Conservation (phyloP, 2,113 vertebrate species). For the Elachura formosa region DNA sequence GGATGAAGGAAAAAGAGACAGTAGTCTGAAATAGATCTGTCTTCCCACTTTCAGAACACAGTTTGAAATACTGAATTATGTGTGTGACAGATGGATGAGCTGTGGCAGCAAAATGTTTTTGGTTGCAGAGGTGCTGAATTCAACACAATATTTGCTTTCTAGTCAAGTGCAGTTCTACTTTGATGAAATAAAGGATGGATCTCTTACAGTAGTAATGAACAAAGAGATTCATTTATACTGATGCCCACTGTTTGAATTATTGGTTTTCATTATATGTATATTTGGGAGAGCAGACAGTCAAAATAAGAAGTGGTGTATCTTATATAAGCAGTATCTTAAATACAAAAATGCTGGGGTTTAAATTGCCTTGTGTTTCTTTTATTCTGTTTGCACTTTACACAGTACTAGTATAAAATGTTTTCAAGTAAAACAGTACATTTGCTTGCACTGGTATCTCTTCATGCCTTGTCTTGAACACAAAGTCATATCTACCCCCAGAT, state of each 20-base stretch:
- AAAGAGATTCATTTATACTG: not conserved
- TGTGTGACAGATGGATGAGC: constrained; percentile 19
- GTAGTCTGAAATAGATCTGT: not conserved
- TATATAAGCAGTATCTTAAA: not conserved
- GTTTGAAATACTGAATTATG: not conserved
- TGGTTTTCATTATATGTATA: not conserved
- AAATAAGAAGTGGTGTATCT: not conserved
- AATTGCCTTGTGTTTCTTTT: not conserved
- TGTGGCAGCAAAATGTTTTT: not conserved
- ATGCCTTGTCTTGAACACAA: not conserved
- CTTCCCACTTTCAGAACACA: not conserved
- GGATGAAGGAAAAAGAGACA: not conserved
- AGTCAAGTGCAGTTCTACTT: not conserved
- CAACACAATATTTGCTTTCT: constrained; percentile 8
- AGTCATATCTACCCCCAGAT: not conserved
- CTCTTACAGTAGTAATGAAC: not conserved
- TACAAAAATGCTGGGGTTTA: not conserved
- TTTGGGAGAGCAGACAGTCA: not conserved
- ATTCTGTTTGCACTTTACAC: not conserved
- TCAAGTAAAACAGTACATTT: not conserved
- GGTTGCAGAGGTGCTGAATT: not conserved
- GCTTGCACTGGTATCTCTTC: not conserved
- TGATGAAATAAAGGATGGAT: not conserved
- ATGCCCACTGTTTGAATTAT: not conserved
- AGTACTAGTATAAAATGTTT: not conserved